Evolutionary conservation across 2,797 vertebrate species (phyloP).

Genomic region (Yasuhikotakia modesta): DNA sequence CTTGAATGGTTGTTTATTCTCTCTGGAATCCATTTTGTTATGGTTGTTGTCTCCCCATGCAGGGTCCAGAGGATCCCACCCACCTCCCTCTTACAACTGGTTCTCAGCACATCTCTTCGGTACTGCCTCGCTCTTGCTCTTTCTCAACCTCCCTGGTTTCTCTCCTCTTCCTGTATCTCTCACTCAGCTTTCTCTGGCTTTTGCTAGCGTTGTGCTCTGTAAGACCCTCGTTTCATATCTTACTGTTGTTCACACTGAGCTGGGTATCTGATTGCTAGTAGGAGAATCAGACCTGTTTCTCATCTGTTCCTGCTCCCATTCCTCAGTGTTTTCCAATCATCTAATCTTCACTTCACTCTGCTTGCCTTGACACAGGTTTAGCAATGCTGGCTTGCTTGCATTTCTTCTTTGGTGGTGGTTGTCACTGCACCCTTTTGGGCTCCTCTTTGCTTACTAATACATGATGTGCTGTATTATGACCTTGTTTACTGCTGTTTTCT

Average conservation of each 20-base stretch:
- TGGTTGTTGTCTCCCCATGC: constrained; percentile 84
- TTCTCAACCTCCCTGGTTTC: constrained; percentile 39
- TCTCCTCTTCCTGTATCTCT: constrained; percentile 47
- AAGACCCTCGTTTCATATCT: background rate
- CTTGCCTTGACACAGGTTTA: constrained; percentile 16
- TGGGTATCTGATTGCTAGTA: constrained; percentile 6
- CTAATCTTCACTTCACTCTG: constrained; percentile 51
- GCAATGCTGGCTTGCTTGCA: constrained; percentile 36
- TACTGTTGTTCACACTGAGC: constrained; percentile 1
- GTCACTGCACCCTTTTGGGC: constrained; percentile 2
- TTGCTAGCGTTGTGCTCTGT: constrained; percentile 24
- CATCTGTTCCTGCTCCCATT: constrained; percentile 43
- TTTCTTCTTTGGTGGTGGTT: constrained; percentile 32
- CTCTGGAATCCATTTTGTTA: constrained; percentile 80
- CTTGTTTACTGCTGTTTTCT: background rate
- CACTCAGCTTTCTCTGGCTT: background rate
- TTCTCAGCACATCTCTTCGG: constrained; percentile 84
- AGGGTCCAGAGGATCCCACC: constrained; percentile 83
- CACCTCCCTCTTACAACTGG: constrained; percentile 82
- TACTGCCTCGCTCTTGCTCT: constrained; percentile 76
- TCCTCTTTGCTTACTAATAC: constrained; percentile 18
- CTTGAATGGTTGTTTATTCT: constrained; percentile 51
- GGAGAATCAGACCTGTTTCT: constrained; percentile 9
- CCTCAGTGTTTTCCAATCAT: constrained; percentile 49
- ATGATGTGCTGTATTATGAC: constrained; percentile 12